Percentiles rank a stretch among this genome's conserved stretches.
phyloP scores from a whole-genome alignment of 2,113 vertebrate genomes.

The Nipponia nippon region DNA sequence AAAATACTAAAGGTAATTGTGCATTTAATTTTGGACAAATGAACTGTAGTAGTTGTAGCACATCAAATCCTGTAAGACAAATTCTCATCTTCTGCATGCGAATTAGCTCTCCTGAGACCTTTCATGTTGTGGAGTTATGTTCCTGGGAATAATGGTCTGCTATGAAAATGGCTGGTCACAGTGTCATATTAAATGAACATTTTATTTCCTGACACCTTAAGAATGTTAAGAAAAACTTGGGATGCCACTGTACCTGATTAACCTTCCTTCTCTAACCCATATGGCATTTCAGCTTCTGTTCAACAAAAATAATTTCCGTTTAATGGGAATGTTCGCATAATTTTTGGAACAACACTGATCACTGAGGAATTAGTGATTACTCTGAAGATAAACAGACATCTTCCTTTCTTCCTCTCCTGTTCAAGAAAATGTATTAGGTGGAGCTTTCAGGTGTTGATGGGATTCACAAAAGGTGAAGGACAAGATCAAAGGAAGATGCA shows the following conservation, averaged over 20 bases:
- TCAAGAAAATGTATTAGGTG: background rate
- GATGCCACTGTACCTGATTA: background rate
- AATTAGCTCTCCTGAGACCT: background rate
- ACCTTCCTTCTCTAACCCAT: background rate
- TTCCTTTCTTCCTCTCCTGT: background rate
- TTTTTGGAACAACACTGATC: background rate
- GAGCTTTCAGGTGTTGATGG: background rate
- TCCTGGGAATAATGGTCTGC: background rate
- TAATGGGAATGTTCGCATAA: background rate
- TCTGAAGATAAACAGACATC: background rate
- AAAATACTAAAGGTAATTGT: background rate
- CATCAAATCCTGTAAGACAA: background rate
- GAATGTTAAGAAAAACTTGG: background rate
- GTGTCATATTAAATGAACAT: background rate
- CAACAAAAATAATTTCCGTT: background rate
- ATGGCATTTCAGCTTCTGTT: background rate
- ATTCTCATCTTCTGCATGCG: background rate
- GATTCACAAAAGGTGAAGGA: background rate
- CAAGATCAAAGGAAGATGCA: background rate
- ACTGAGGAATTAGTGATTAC: background rate
- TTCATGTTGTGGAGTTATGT: background rate
- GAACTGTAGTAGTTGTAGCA: background rate
- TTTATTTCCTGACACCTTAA: background rate
- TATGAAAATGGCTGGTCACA: background rate
- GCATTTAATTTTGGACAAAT: background rate